Conservation (phyloP, 2,888 invertebrate species). For the Andrena dorsata region DNA sequence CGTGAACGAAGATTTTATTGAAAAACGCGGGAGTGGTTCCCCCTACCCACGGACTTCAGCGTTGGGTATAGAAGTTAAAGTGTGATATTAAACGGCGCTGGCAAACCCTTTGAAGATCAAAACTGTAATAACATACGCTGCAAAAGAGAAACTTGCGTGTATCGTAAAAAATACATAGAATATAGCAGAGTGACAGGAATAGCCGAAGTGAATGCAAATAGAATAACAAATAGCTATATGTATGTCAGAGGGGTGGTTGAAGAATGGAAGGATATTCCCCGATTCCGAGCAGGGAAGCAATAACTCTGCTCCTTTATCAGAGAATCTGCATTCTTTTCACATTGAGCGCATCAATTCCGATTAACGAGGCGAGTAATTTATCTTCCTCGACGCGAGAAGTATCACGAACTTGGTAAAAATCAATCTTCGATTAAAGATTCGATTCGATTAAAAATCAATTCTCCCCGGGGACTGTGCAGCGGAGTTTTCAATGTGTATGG, state of each 20-base stretch:
- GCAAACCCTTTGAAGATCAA: background rate
- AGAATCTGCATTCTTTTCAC: background rate
- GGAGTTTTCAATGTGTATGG: slow-evolving; percentile 20
- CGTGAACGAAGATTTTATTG: slow-evolving; percentile 45
- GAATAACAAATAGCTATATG: background rate
- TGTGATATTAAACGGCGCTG: background rate
- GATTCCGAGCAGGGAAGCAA: background rate
- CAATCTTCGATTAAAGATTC: background rate
- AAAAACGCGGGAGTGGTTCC: slow-evolving; percentile 13
- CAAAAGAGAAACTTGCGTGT: background rate
- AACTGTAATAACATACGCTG: background rate
- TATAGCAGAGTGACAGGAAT: no score
- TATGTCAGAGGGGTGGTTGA: no score
- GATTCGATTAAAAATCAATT: slow-evolving; percentile 23
- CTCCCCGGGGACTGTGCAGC: background rate
- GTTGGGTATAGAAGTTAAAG: slow-evolving; percentile 1
- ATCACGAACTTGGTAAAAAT: slow-evolving; percentile 2
- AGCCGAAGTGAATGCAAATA: no score
- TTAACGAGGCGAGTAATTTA: slow-evolving; percentile 3
- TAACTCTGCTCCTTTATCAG: background rate
- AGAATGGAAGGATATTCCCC: background rate
- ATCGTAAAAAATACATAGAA: background rate
- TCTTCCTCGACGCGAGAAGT: background rate
- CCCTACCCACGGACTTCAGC: background rate
- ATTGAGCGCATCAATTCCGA: background rate